Percentiles rank a stretch among this genome's conserved stretches.
Conservation (phyloP, 2,113 vertebrate species). For the Mystacornis crossleyi region DNA sequence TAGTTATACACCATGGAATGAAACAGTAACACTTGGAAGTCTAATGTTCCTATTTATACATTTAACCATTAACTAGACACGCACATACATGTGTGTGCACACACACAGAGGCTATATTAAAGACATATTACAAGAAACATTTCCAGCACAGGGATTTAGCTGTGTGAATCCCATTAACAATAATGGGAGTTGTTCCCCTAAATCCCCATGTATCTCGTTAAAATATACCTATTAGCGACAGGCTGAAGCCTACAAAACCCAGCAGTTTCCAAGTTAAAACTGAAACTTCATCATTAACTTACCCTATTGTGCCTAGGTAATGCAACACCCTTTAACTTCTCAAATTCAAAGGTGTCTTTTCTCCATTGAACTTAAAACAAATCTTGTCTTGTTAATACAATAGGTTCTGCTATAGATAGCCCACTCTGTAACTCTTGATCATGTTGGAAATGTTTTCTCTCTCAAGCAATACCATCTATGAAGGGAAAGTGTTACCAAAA, state of each 20-base stretch:
- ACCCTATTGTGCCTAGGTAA: slow-evolving; percentile 54
- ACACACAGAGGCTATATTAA: neutral
- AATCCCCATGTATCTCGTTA: slow-evolving; percentile 67
- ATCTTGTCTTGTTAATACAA: slow-evolving; percentile 57
- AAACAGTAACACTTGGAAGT: neutral
- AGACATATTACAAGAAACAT: slow-evolving; percentile 34
- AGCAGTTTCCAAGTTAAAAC: slow-evolving; percentile 61
- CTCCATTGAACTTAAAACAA: slow-evolving; percentile 63
- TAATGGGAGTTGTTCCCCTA: slow-evolving; percentile 59
- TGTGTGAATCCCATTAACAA: slow-evolving; percentile 67
- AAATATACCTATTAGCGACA: slow-evolving; percentile 64
- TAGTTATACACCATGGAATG: neutral
- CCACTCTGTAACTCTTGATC: slow-evolving; percentile 46
- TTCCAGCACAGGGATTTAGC: slow-evolving; percentile 53
- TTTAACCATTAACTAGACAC: slow-evolving; percentile 8
- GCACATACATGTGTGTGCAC: neutral
- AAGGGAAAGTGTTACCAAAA: neutral
- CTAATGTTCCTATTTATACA: neutral
- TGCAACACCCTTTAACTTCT: slow-evolving; percentile 62
- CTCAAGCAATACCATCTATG: neutral
- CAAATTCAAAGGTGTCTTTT: slow-evolving; percentile 58
- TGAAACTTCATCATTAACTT: slow-evolving; percentile 68
- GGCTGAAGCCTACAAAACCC: slow-evolving; percentile 53
- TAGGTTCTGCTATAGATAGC: slow-evolving; percentile 10
- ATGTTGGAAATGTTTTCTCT: slow-evolving; percentile 27